Base-by-base conservation (phyloP, 1,140 invertebrate genomes). In the Calephelis virginiensis region DNA sequence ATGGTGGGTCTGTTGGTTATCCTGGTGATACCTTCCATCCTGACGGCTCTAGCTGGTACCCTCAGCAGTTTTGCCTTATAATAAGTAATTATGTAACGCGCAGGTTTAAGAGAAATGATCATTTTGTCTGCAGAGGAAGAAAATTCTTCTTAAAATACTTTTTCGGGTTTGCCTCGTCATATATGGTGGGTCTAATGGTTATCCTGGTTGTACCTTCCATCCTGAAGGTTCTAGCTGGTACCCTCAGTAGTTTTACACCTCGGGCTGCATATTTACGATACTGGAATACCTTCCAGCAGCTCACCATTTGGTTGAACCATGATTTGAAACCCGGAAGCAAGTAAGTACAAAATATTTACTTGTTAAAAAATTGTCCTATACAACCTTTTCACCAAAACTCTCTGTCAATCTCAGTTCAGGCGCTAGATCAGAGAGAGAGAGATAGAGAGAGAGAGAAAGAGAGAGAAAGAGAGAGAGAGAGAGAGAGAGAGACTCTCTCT, bases 261-360 rank as follows among this genome's bases (percentile, higher is more conserved):
- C n/a, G 13, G 13, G 48, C 48, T 13, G 48, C 48, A 5, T 50
- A 50, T 50, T 7, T 5, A 7, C 48, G 48, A 8, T 50, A 50
- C 7, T 50, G 48, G 48, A 13, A 13, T 14, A 50, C 48, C 13
- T 13, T 50, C 13, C 13, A 53, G 49, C 49, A 53, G 13, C 13
- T 53, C 8, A 14, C 17, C 13, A 53, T 17, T 8, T 53, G 49
- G 49, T 53, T 53, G 14, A 9, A 17, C 5, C 17, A 53, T 53
- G 49, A 53, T 17, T 53, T 53, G 49, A 53, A 53, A 13, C 49
- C 49, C 14, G 49, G 13, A 9, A 53, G 49, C 49, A 53, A 53
- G 49, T 53, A 13, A 17, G 49, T 53, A 9, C 14, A 8, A 43
- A 43, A 43, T 43, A 43, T 43, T 43, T 43, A 4, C 28, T 4